Base-by-base conservation (phyloP, 2,113 vertebrate species). In the Gallinago media region DNA sequence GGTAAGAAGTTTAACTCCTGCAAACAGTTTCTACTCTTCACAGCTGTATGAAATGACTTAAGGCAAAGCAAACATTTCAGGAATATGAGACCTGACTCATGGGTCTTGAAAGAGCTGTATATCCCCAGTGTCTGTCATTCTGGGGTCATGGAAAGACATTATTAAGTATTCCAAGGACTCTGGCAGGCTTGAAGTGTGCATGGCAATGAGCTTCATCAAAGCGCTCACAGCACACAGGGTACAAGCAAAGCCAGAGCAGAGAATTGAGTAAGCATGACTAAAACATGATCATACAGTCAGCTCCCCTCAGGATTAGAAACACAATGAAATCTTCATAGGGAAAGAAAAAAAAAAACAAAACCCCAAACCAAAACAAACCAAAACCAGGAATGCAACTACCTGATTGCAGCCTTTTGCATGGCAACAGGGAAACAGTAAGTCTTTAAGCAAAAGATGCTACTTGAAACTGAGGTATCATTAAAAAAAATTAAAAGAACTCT, bases 401-500 rank as follows among this genome's bases (percentile, higher is more conserved):
- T 91, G 80, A 91, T 38, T 87, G 49, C 54, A 95, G 70, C 40
- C 70, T 94, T 66, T 49, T 78, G 73, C 70, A n/a, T 9, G 17
- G 86, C 66, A 95, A 78, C 56, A 81, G 52, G n/a, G 25, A 87
- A 85, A 89, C 47, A 84, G 6, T 27, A 63, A 73, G 38, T 68
- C 74, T 79, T 91, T 55, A 94, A 79, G 80, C 40, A 65, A 59
- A 85, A 86, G 76, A 89, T 68, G 36, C 40, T 87, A 46, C 56
- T 92, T 85, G 80, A 92, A 96, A 91, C 42, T 26, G 61, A 85
- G 26, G 38, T 81, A 78, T 91, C 68, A 95, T 92, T 94, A 47
- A 65, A 75, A 75, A 88, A 92, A 83, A 59, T 58, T 44, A 66
- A 84, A 88, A 85, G 47, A 23, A 63, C 21, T 94, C 34, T 36